These are phyloP conservation scores for Epirrita christyi DNA, from an alignment of 2,888 invertebrate species.

Conservation along the genomic window DNA sequence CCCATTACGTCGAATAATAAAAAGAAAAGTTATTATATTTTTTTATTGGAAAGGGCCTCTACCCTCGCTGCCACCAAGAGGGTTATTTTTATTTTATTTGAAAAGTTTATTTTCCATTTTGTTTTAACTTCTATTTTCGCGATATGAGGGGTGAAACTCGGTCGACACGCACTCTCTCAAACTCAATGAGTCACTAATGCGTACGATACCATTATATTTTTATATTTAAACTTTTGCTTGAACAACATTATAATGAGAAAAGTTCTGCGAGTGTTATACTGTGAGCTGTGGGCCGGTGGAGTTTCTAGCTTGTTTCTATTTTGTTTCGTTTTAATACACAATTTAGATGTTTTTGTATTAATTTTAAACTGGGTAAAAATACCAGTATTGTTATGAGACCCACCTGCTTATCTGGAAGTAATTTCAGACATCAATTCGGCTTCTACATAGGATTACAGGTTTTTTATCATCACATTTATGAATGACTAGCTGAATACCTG, in stretches of 20 bases:
- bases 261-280: conserved; percentile 72
- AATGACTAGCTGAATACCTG: too few species aligned
- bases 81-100: conserved; percentile 85
- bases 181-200: conserved; percentile 82
- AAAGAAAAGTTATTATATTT: conserved; percentile 85
- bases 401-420: too few species aligned
- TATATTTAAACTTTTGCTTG: conserved; percentile 82
- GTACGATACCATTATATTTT: conserved; percentile 82
- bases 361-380: conserved; percentile 13
- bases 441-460: too few species aligned
- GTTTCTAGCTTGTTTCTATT: conserved; percentile 28
- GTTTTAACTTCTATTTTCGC: conserved; percentile 82
- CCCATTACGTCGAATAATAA: conserved; percentile 83
- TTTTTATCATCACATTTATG: too few species aligned
- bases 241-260: conserved; percentile 83
- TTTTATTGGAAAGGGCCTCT: conserved; percentile 81
- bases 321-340: conserved; percentile 19
- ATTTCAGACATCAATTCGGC: too few species aligned
- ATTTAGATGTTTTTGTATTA: conserved; percentile 20
- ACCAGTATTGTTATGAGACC: too few species aligned
- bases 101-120: conserved; percentile 84
- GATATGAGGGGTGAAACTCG: conserved; percentile 74
- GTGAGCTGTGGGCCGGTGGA: conserved; percentile 37
- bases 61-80: conserved; percentile 80
- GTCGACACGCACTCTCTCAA: conserved; percentile 68